These are phyloP conservation scores for Rhagium mordax DNA, from an alignment of 2,888 invertebrate species.

Conservation along the genomic window DNA sequence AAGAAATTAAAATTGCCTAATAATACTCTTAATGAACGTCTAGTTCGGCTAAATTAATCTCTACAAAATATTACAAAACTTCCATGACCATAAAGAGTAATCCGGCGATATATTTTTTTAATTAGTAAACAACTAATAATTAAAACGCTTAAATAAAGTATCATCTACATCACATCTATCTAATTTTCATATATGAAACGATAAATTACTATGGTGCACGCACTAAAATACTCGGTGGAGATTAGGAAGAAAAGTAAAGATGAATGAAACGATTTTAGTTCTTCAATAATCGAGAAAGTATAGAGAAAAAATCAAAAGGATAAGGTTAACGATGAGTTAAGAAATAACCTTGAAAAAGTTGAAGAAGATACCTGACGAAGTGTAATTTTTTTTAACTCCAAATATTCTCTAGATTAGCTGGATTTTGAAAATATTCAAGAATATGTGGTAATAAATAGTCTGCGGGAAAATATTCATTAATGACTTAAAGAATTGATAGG, in stretches of 20 bases:
- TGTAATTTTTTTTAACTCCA: too few relatives aligned
- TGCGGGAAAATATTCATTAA: background rate
- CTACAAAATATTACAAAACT: conserved; percentile 3
- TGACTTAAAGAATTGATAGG: background rate
- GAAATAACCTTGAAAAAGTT: too few relatives aligned
- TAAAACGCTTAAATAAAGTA: background rate
- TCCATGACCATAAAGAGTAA: background rate
- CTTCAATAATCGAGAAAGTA: too few relatives aligned
- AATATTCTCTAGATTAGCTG: too few relatives aligned
- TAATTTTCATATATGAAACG: background rate
- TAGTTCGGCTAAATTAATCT: conserved; percentile 12
- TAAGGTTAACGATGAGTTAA: too few relatives aligned
- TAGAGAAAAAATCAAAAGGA: too few relatives aligned
- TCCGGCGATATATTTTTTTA: background rate
- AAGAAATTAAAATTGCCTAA: conserved; percentile 38
- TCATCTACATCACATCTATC: background rate
- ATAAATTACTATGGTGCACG: too few relatives aligned
- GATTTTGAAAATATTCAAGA: too few relatives aligned
- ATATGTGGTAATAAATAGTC: background rate
- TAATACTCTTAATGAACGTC: conserved; percentile 37
- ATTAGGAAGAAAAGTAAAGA: too few relatives aligned
- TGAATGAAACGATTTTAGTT: too few relatives aligned
- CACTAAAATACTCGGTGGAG: too few relatives aligned
- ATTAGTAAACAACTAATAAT: background rate
- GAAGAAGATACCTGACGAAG: too few relatives aligned